phyloP scores from a whole-genome alignment of 2,797 vertebrate species.

The Craterocephalus amniculus region DNA sequence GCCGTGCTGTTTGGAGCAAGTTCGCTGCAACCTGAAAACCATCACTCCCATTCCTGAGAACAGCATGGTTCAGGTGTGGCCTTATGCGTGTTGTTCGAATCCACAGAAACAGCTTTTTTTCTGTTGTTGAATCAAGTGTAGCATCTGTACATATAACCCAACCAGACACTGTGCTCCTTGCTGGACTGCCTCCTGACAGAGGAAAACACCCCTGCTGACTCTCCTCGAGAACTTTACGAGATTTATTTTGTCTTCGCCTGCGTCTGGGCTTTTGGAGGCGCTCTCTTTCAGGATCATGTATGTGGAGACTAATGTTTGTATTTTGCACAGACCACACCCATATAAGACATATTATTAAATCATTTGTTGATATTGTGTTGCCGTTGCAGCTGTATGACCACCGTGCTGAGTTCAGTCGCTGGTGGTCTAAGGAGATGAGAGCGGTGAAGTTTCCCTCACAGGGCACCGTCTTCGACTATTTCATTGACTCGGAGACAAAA shows the following conservation, averaged over 20 bases:
- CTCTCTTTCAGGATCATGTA: constrained; percentile 89
- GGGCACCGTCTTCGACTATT: constrained; percentile 91
- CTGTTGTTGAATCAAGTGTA: background rate
- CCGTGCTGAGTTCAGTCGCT: constrained; percentile 87
- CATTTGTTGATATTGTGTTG: background rate
- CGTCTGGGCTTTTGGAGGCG: constrained; percentile 87
- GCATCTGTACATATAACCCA: constrained; percentile 26
- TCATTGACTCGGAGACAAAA: constrained; percentile 83
- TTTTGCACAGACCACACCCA: background rate
- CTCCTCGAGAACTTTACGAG: constrained; percentile 84
- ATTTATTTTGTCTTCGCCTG: constrained; percentile 88
- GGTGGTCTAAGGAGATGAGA: constrained; percentile 89
- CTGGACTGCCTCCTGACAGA: constrained; percentile 85
- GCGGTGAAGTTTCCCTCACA: constrained; percentile 85
- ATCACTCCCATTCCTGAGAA: constrained; percentile 82
- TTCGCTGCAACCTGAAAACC: constrained; percentile 86
- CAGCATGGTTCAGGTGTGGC: constrained; percentile 79
- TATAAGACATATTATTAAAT: background rate
- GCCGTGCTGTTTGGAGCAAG: constrained; percentile 85
- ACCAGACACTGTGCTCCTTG: constrained; percentile 85
- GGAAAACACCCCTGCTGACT: constrained; percentile 87
- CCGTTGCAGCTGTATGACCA: constrained; percentile 84
- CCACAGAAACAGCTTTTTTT: background rate
- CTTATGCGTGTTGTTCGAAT: background rate
- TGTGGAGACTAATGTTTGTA: constrained; percentile 44